These are phyloP conservation scores for Plutomurus gul DNA, from an alignment of 1,140 invertebrate species.

Conservation along the genomic window DNA sequence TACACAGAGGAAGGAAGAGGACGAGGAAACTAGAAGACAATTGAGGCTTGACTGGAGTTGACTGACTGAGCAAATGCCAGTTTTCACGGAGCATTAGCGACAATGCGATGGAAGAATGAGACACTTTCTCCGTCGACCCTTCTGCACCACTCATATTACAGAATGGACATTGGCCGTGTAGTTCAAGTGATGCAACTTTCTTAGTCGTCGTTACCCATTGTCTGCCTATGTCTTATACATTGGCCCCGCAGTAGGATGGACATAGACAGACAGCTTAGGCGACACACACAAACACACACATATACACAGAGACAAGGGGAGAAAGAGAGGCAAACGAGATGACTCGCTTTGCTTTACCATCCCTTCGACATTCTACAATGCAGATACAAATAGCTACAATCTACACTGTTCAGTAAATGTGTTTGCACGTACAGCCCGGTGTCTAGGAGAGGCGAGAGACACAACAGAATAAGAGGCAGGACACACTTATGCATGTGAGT, in stretches of 20 bases:
- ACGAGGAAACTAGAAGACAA: neutral
- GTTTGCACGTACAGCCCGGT: too few relatives aligned
- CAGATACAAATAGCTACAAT: too few relatives aligned
- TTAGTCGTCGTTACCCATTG: neutral
- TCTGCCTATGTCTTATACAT: neutral
- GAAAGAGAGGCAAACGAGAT: too few relatives aligned
- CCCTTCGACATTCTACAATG: too few relatives aligned
- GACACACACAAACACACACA: too few relatives aligned
- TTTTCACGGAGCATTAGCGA: conserved; percentile 23
- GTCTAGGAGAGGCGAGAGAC: too few relatives aligned
- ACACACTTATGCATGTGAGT: too few relatives aligned
- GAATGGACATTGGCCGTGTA: neutral
- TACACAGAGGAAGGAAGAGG: neutral
- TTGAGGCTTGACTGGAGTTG: neutral
- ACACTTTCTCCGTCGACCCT: neutral
- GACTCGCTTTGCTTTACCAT: too few relatives aligned
- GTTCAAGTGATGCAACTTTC: neutral
- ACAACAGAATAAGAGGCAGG: too few relatives aligned
- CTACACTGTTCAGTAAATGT: too few relatives aligned
- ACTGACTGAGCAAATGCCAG: neutral
- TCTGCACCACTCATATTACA: neutral
- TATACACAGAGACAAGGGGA: too few relatives aligned
- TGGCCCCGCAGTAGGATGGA: neutral
- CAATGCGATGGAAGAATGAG: neutral
- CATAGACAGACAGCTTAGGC: neutral